Conservation (phyloP, 2,113 vertebrate species). For the human (Homo sapiens) region GRCh38 chr20:1756501-1757000, state of each 20-base stretch:
- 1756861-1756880: constrained; percentile 76
- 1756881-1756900: constrained; percentile 57
- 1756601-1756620: too few species aligned
- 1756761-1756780: constrained; percentile 45
- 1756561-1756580: too few species aligned
- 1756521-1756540: too few species aligned
- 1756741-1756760: background rate
- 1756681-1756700: too few species aligned
- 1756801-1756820: constrained; percentile 71
- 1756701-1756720: too few species aligned
- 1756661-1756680: too few species aligned
- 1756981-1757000: constrained; percentile 49
- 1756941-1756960: constrained; percentile 57
- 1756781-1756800: constrained; percentile 79
- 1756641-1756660: too few species aligned
- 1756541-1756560: too few species aligned
- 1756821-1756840: constrained; percentile 58
- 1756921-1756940: constrained; percentile 80
- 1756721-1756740: background rate
- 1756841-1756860: constrained; percentile 82
- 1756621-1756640: too few species aligned
- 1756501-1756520: too few species aligned
- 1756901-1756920: constrained; percentile 56
- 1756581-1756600: too few species aligned
- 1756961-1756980: constrained; percentile 25